Conservation (phyloP, 2,797 vertebrate species). For the Uromys caudimaculatus region DNA sequence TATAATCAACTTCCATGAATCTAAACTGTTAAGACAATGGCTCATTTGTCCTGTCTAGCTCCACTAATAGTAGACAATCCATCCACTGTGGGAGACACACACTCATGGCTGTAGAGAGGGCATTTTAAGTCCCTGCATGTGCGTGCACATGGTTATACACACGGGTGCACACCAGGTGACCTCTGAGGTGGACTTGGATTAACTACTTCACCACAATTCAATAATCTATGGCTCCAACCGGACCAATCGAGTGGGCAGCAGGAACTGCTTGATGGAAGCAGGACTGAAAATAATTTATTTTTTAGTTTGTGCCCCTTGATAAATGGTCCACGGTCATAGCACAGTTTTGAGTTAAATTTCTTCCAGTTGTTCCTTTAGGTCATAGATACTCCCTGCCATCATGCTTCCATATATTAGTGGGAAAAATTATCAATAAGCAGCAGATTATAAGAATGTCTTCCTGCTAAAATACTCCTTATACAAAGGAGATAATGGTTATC, state of each 20-base stretch:
- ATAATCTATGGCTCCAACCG: not conserved
- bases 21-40: constrained; percentile 46
- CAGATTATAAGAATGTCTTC: not conserved
- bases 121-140: not conserved
- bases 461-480: not conserved
- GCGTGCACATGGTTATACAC: not conserved
- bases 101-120: not conserved
- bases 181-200: not conserved
- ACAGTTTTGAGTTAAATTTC: not conserved
- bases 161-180: too few relatives aligned
- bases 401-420: not conserved
- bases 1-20: constrained; percentile 30
- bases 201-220: not conserved
- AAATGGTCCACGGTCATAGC: not conserved
- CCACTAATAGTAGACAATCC: not conserved
- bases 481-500: not conserved
- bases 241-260: too few relatives aligned
- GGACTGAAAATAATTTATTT: not conserved
- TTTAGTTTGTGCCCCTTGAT: not conserved
- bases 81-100: not conserved
- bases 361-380: not conserved
- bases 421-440: not conserved
- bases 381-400: not conserved
- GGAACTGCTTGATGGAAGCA: not conserved
- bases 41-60: not conserved